Percentiles rank a stretch among this genome's conserved stretches.
Evolutionary conservation across 2,113 vertebrate genomes (phyloP).

Genomic region (Aegotheles bennettii): DNA sequence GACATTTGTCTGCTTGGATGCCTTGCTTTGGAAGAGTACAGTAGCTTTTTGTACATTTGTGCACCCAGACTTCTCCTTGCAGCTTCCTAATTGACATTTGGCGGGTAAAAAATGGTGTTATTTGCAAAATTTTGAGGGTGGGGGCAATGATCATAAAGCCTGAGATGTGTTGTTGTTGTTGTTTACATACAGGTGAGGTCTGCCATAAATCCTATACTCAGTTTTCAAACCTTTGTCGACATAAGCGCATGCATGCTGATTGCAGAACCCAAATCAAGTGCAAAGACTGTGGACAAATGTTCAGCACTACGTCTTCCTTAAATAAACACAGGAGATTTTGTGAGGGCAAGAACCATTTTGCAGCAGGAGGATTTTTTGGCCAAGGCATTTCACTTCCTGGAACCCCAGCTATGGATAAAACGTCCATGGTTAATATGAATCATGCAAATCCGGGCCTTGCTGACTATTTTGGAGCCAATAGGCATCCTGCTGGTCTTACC

Average conservation of each 20-base stretch:
- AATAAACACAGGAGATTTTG: constrained; percentile 99
- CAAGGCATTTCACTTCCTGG: constrained; percentile 94
- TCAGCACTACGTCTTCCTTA: constrained; percentile 99
- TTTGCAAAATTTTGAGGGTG: constrained; percentile 65
- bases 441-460: constrained; percentile 91
- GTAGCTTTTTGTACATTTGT: constrained; percentile 10
- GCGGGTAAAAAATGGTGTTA: constrained; percentile 60
- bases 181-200: constrained; percentile 92
- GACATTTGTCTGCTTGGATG: constrained; percentile 60
- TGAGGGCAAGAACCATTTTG: constrained; percentile 98
- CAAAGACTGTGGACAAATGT: constrained; percentile 99
- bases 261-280: constrained; percentile 99
- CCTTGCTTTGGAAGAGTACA: constrained; percentile 57
- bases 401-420: constrained; percentile 92
- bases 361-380: constrained; percentile 95
- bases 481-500: constrained; percentile 93
- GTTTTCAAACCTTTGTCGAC: constrained; percentile 99
- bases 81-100: constrained; percentile 40
- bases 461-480: constrained; percentile 97
- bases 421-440: constrained; percentile 89
- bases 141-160: constrained; percentile 73
- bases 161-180: constrained; percentile 79
- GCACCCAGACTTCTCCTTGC: not conserved
- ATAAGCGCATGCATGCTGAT: constrained; percentile 99
- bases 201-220: constrained; percentile 99